phyloP scores from a whole-genome alignment of 2,888 invertebrate species.

The Teinopalpus imperialis region DNA sequence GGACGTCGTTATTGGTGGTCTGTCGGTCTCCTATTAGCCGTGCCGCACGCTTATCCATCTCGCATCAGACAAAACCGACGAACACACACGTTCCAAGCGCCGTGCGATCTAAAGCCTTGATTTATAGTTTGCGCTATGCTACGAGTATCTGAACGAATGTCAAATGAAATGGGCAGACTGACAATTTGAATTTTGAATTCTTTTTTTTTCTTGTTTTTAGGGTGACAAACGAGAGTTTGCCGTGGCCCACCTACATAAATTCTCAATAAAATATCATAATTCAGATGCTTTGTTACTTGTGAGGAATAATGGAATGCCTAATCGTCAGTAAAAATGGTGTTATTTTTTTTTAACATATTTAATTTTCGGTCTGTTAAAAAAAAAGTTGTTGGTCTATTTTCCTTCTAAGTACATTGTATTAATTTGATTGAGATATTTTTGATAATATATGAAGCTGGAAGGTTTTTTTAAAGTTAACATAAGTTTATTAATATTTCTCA shows the following conservation, averaged over 20 bases:
- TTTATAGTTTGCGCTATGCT: conserved; percentile 15
- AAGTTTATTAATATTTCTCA: conserved; percentile 14
- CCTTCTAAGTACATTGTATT: too few relatives aligned
- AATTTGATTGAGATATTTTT: neutral
- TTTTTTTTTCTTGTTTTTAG: too few relatives aligned
- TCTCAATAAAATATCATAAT: too few relatives aligned
- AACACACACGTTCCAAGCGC: conserved; percentile 26
- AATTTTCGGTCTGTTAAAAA: too few relatives aligned
- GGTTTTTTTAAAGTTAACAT: conserved; percentile 8
- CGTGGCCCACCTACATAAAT: too few relatives aligned
- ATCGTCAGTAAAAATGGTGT: too few relatives aligned
- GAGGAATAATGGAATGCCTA: too few relatives aligned
- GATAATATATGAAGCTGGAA: neutral
- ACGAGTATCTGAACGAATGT: conserved; percentile 14
- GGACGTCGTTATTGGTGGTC: conserved; percentile 40
- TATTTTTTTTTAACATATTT: too few relatives aligned
- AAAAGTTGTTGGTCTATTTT: too few relatives aligned
- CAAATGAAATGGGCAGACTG: conserved; percentile 5
- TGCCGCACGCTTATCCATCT: conserved; percentile 36
- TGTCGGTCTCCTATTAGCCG: conserved; percentile 36
- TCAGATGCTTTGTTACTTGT: too few relatives aligned
- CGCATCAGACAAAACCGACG: conserved; percentile 31
- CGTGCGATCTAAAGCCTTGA: conserved; percentile 11
- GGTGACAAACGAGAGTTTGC: too few relatives aligned
- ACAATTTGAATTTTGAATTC: neutral